A percentile compares a stretch with the other conserved stretches of the same genome.
Evolutionary conservation across 2,113 vertebrate species (phyloP).

Genomic region (Phoenicopterus ruber): DNA sequence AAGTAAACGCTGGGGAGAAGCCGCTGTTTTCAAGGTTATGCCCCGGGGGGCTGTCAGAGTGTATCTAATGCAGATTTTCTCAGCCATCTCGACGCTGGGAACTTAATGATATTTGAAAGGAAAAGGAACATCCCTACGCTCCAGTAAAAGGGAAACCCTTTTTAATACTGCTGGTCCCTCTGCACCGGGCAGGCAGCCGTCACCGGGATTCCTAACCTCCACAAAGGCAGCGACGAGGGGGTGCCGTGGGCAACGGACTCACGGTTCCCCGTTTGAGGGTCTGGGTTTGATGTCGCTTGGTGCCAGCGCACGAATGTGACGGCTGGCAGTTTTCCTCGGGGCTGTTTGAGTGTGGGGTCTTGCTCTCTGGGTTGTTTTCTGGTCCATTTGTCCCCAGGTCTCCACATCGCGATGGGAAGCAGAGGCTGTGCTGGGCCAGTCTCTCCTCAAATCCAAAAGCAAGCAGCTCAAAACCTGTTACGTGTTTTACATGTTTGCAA

Average conservation of each 20-base stretch:
- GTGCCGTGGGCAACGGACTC: neutral
- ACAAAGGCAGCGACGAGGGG: too few relatives aligned
- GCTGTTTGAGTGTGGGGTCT: too few relatives aligned
- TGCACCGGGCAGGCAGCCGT: too few relatives aligned
- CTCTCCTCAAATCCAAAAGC: neutral
- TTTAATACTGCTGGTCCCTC: neutral
- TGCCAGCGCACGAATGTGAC: accelerated
- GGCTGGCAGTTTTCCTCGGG: neutral
- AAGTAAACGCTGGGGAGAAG: neutral
- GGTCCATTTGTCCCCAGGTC: neutral
- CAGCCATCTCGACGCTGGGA: neutral
- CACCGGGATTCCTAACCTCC: accelerated
- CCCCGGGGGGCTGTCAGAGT: neutral
- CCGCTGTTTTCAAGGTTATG: neutral
- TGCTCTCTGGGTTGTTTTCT: neutral
- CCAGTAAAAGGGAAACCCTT: neutral
- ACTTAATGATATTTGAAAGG: neutral
- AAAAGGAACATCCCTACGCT: neutral
- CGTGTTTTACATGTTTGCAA: neutral
- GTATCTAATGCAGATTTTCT: neutral
- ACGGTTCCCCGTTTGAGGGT: accelerated
- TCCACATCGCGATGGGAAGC: accelerated
- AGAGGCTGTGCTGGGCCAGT: neutral
- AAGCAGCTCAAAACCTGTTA: neutral
- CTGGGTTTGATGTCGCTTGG: neutral